A percentile compares a stretch with the other conserved stretches of the same genome.
Evolutionary conservation across 2,888 invertebrate genomes (phyloP).

Genomic region (Athalia circularis): DNA sequence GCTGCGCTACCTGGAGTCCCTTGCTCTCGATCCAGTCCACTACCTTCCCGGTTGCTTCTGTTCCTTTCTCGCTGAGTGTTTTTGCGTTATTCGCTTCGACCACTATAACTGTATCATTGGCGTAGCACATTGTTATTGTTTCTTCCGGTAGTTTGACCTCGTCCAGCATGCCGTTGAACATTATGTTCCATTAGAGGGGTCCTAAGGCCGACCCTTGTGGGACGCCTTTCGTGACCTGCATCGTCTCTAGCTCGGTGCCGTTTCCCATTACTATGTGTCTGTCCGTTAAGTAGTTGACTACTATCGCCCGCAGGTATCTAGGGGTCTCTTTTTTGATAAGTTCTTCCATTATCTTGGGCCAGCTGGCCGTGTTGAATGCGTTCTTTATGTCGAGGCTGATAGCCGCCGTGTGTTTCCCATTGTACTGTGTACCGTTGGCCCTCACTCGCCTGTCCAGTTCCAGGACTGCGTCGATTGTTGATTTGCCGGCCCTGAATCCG

Average conservation of each 20-base stretch:
- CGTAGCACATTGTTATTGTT: constrained; percentile 40
- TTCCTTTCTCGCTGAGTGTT: constrained; percentile 31
- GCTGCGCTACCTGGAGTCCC: constrained; percentile 50
- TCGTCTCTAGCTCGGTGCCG: constrained; percentile 38
- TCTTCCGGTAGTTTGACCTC: constrained; percentile 31
- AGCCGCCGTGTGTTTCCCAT: too few relatives aligned
- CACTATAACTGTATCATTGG: constrained; percentile 32
- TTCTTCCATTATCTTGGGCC: constrained; percentile 51
- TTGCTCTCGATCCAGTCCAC: constrained; percentile 33
- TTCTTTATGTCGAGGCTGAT: constrained; percentile 50
- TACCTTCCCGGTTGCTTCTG: constrained; percentile 11
- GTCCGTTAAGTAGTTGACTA: constrained; percentile 53
- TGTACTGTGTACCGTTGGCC: too few relatives aligned
- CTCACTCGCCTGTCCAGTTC: constrained; percentile 45
- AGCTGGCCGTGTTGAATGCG: too few relatives aligned
- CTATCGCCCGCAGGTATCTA: constrained; percentile 51
- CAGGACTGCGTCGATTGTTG: constrained; percentile 47
- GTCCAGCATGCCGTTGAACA: constrained; percentile 23
- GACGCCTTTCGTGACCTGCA: constrained; percentile 49
- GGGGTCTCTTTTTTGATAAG: constrained; percentile 41
- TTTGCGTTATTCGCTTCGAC: constrained; percentile 47
- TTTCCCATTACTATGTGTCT: constrained; percentile 50
- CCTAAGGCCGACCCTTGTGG: constrained; percentile 52
- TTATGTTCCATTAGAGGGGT: constrained; percentile 49
- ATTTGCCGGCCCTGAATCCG: too few relatives aligned